Evolutionary conservation across 2,113 vertebrate genomes (phyloP), one percentile per base, ranked within the genome.

Genomic region (Parus major): DNA sequence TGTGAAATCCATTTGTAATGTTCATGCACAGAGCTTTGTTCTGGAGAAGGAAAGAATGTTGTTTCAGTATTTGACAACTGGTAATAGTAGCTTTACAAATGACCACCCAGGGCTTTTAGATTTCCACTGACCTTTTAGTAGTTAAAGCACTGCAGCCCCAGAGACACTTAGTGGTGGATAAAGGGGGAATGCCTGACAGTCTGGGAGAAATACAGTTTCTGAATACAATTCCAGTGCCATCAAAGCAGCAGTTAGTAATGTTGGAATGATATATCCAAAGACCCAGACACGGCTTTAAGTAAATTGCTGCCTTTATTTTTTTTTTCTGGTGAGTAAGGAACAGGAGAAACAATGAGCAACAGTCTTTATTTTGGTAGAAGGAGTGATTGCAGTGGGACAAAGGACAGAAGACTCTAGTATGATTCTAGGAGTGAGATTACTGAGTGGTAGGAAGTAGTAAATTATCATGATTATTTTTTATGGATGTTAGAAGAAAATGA

Each of bases 111-210:
- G 86, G 66, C 70, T 92, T 90, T 88, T 82, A 85, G 33, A 52
- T 91, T 97, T 92, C 82, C 78, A 72, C 19, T 92, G 87, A 66
- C 91, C 15, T 89, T 82, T 52, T 46, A 28, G 44, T 15, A 94
- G 71, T 46, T 60, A 82, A 50, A 79, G 33, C 35, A 36, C 35
- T 47, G 63, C 69, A 55, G 7, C 23, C 33, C 29, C 64, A 65
- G 73, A 90, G 75, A 82, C 41, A 33, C 15, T 69, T 47, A 41
- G 18, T 82, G 89, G 61, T 90, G 70, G 50, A 61, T 90, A 80
- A 86, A 71, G 66, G 66, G 22, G 10, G 27, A 8, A 15, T 83
- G 17, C 49, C 55, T 82, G 50, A 92, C 73, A 86, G 25, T n/a
- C 47, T 92, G 44, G 46, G 39, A 49, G 66, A 88, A 90, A 73